Base-by-base conservation (phyloP, 2,888 invertebrate genomes). In the Caenorhabditis panamensis region DNA sequence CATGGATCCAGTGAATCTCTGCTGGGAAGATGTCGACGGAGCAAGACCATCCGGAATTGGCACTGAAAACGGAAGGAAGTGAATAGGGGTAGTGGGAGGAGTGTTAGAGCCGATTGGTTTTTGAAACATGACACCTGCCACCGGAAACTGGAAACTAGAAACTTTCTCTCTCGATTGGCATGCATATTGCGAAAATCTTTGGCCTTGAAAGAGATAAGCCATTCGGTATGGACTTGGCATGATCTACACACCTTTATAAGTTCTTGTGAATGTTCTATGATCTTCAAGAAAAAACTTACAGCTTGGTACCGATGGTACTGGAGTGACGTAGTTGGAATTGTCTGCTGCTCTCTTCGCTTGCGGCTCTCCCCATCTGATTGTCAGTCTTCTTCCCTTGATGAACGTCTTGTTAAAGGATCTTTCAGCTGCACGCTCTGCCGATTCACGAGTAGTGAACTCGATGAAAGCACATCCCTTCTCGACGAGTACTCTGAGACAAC, bases 311-410 rank as follows among this genome's bases (percentile, higher is more conserved):
- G 87, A 87, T 31, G 89, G 89, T 2, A 89, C 88, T n/a, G 88
- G 87, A 58, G 86, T 87, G 20, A 89, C 69, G 9, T 64, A 80
- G n/a, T 69, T 78, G 53, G 77, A 61, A 47, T 86, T 87, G 13
- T 88, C 90, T 16, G 79, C 84, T 5, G 89, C 87, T 53, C 89
- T 89, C 82, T 92, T 91, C 22, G 94, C 96, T 92, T 97, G 97
- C 0, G 97, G 96, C 89, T 96, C 94, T 0, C 98, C 98, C 99
- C 99, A 99, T 91, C 98, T 96, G 83, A 99, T 96, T n/a, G 96
- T 96, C 1, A 98, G 93, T 59, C 97, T 93, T 83, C 96, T 94
- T 0, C 96, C 96, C 41, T 95, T 95, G 36, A 94, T 91, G 76
- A 94, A 94, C 36, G 98, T 92, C 90, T 97, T 96, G 91, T 98